Evolutionary conservation across 2,888 invertebrate genomes (phyloP).

Genomic region (Drosophila putrida): DNA sequence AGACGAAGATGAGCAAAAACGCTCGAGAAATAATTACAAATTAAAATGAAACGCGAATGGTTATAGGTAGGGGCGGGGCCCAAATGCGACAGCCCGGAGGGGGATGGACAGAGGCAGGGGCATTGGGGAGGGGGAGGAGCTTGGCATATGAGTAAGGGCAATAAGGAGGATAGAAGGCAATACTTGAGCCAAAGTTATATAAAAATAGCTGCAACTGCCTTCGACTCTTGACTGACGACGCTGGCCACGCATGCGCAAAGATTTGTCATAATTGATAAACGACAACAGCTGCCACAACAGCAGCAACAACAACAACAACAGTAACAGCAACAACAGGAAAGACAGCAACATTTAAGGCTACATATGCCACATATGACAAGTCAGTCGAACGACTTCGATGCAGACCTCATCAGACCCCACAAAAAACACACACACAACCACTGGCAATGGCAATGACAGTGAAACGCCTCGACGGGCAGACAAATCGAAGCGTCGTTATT

Average conservation of each 20-base stretch:
- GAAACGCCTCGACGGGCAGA: constrained; percentile 65
- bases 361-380: constrained; percentile 62
- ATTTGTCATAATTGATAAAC: constrained; percentile 85
- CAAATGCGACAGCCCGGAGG: not conserved
- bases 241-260: constrained; percentile 84
- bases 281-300: constrained; percentile 57
- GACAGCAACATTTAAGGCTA: constrained; percentile 39
- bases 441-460: constrained; percentile 59
- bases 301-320: constrained; percentile 25
- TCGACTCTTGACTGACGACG: constrained; percentile 29
- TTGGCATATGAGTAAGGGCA: not conserved
- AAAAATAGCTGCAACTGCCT: constrained; percentile 64
- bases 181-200: constrained; percentile 56
- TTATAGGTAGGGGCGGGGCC: constrained; percentile 25
- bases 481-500: constrained; percentile 64
- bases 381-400: constrained; percentile 38
- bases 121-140: not conserved
- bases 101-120: not conserved
- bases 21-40: constrained; percentile 77
- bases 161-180: constrained; percentile 17
- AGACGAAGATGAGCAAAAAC: constrained; percentile 51
- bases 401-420: constrained; percentile 25
- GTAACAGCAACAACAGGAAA: constrained; percentile 8
- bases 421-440: constrained; percentile 16
- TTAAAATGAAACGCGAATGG: constrained; percentile 77